phyloP scores from a whole-genome alignment of 2,888 invertebrate genomes.

The Agrochola circellaris region DNA sequence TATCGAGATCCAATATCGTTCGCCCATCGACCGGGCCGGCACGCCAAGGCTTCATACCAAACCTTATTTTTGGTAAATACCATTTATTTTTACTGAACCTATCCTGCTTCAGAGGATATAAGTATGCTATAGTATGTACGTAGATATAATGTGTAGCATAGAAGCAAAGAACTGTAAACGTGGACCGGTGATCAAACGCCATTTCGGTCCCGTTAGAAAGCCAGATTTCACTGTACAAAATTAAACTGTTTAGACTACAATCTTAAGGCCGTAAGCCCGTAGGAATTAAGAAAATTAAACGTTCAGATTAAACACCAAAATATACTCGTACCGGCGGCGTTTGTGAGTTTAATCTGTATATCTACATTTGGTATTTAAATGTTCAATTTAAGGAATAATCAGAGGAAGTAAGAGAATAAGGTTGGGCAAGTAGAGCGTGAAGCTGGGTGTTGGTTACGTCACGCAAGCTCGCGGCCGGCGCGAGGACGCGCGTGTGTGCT shows the following conservation, averaged over 20 bases:
- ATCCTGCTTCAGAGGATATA: slow-evolving; percentile 15
- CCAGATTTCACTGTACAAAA: neutral
- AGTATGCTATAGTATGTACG: neutral
- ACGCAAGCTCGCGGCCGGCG: slow-evolving; percentile 25
- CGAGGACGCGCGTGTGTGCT: neutral
- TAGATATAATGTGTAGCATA: neutral
- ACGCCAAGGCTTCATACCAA: slow-evolving; percentile 22
- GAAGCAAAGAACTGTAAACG: neutral
- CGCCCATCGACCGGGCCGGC: slow-evolving; percentile 24
- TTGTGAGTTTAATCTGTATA: slow-evolving; percentile 47
- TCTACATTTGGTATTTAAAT: slow-evolving; percentile 69
- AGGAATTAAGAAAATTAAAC: slow-evolving; percentile 47
- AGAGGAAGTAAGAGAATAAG: slow-evolving; percentile 53
- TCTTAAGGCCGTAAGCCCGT: slow-evolving; percentile 26
- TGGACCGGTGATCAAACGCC: neutral
- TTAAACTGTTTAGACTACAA: slow-evolving; percentile 19
- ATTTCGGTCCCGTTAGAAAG: neutral
- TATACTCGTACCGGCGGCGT: slow-evolving; percentile 22
- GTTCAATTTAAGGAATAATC: slow-evolving; percentile 73
- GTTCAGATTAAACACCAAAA: slow-evolving; percentile 49
- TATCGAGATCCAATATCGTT: slow-evolving; percentile 59
- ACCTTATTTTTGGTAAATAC: slow-evolving; percentile 47
- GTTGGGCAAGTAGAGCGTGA: slow-evolving; percentile 61
- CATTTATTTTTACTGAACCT: slow-evolving; percentile 53
- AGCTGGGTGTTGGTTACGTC: slow-evolving; percentile 59